A percentile compares a stretch with the other conserved stretches of the same genome.
phyloP scores from a whole-genome alignment of 2,797 vertebrate species.

The Sylvia borin region DNA sequence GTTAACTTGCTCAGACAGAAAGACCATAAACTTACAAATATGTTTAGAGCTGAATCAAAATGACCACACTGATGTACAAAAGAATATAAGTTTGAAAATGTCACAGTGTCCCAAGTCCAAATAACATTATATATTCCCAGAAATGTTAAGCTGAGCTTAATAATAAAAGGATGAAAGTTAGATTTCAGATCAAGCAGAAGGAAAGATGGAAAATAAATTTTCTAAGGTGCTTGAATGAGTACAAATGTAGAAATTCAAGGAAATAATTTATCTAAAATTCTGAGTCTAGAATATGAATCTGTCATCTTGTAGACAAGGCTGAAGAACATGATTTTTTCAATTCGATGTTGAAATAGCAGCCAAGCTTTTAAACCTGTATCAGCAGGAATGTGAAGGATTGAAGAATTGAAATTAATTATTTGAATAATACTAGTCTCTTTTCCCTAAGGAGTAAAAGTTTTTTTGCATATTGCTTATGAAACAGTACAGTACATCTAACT shows the following conservation, averaged over 20 bases:
- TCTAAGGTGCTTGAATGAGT: background rate
- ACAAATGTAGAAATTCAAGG: background rate
- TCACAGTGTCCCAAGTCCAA: background rate
- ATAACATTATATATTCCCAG: background rate
- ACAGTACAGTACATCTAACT: background rate
- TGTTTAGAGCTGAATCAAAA: background rate
- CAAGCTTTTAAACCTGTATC: background rate
- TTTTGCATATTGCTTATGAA: slow-evolving; percentile 36
- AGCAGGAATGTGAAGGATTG: background rate
- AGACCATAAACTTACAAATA: background rate
- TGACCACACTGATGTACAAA: background rate
- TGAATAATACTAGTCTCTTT: background rate
- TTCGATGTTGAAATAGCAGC: background rate
- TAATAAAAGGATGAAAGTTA: background rate
- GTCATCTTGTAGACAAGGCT: background rate
- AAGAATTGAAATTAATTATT: slow-evolving; percentile 23
- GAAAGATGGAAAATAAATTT: background rate
- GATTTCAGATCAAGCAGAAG: background rate
- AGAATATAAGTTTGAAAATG: background rate
- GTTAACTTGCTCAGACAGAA: background rate
- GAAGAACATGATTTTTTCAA: background rate
- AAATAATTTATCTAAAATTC: background rate
- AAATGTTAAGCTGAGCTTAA: background rate
- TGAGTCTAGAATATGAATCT: background rate
- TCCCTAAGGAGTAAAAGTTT: slow-evolving; percentile 3